Base-by-base conservation (phyloP, 2,113 vertebrate genomes). In the Nothocercus nigrocapillus region DNA sequence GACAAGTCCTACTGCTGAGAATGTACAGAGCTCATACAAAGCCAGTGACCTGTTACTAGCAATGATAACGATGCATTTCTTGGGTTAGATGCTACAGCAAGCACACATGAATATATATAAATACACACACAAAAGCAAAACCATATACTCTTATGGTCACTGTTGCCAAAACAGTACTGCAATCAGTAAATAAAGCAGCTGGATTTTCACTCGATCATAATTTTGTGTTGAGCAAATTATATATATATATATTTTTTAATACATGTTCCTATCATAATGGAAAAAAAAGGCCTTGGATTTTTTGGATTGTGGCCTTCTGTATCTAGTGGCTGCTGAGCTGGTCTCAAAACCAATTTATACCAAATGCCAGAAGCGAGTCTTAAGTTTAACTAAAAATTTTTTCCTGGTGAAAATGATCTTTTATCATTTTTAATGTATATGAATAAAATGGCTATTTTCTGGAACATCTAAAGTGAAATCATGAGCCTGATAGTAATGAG, bases 401-500 rank as follows among this genome's bases (percentile, higher is more conserved):
- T 92, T 40, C 38, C 38, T 25, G 12, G 24, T 80, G n/a, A 21
- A 14, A 32, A 24, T 4, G 2, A 5, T 69, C 12, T 82, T 59
- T 56, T 24, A 30, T 64, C 0, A 44, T 64, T 90, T 80, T 56
- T 28, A 14, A 5, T 8, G 15, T 7, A 69, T 0, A 4, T 1
- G 0, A 63, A 38, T 34, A 67, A 73, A 64, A 28, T 38, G 7
- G 8, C 42, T 74, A 67, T 94, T 89, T 91, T 83, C 76, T 81
- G 34, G 36, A 83, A 78, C 45, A 45, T 82, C n/a, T 81, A 44
- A 77, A 93, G 81, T 51, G 59, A 90, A 85, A 83, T 27, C 1
- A 0, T 32, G 28, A 74, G 21, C 69, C 63, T 90, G 28, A 67
- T 38, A 78, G 11, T 34, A 81, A 80, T 34, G 56, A 91, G 14